Evolutionary conservation across 1,140 invertebrate species (phyloP).

Genomic region (Meloidogyne chitwoodi): DNA sequence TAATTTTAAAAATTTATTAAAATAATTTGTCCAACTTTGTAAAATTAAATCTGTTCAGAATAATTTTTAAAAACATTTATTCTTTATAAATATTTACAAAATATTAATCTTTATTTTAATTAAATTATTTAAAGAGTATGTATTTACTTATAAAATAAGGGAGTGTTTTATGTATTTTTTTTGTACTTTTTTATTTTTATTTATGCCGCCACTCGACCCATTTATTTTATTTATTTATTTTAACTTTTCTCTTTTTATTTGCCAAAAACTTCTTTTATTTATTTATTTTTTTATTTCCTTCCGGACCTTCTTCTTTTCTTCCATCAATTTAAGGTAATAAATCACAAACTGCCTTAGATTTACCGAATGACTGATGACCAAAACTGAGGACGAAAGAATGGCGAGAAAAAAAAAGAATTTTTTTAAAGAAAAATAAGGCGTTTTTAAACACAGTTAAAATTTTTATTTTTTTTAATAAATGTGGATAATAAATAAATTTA

Average conservation of each 20-base stretch:
- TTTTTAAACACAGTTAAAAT: not conserved
- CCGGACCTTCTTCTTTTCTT: not conserved
- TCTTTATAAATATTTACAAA: too few relatives aligned
- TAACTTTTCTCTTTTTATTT: not conserved
- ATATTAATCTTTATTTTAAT: too few relatives aligned
- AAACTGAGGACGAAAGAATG: not conserved
- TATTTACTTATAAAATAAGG: too few relatives aligned
- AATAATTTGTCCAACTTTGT: too few relatives aligned
- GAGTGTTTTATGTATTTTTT: not conserved
- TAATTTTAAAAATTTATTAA: too few relatives aligned
- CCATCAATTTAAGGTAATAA: not conserved
- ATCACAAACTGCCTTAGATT: not conserved
- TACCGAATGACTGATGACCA: not conserved
- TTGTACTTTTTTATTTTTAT: not conserved
- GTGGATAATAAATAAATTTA: too few relatives aligned
- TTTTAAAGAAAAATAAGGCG: not conserved
- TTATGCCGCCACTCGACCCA: not conserved
- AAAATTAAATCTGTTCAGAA: too few relatives aligned
- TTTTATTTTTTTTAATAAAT: too few relatives aligned
- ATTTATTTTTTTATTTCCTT: not conserved
- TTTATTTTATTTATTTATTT: not conserved
- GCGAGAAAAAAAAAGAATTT: not conserved
- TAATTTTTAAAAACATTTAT: too few relatives aligned
- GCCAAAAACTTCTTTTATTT: not conserved
- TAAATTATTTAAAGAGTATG: too few relatives aligned